These are phyloP conservation scores for Emydura subglobosa DNA, from an alignment of 2,113 vertebrate genomes.

Conservation along the genomic window DNA sequence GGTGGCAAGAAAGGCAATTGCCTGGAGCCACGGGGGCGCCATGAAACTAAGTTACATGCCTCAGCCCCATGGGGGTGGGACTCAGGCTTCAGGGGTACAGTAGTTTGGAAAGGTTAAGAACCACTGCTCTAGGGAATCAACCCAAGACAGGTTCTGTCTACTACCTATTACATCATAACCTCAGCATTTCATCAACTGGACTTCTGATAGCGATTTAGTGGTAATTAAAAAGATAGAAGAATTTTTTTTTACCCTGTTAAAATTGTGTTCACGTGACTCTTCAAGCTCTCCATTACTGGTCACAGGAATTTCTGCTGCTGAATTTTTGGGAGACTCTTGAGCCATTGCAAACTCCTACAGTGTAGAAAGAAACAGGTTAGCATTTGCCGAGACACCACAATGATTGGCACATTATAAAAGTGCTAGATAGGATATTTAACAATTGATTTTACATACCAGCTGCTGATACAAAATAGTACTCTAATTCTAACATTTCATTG, in stretches of 20 bases:
- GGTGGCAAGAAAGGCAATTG: too few relatives aligned
- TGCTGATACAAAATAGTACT: neutral
- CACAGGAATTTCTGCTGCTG: slow-evolving; percentile 95
- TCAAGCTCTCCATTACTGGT: slow-evolving; percentile 95
- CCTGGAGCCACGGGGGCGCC: too few relatives aligned
- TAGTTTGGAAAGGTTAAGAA: neutral
- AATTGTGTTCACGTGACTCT: slow-evolving; percentile 83
- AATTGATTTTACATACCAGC: neutral
- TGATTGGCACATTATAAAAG: neutral
- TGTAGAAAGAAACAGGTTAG: slow-evolving; percentile 21
- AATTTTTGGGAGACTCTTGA: slow-evolving; percentile 89
- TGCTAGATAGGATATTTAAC: neutral
- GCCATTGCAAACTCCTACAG: slow-evolving; percentile 87
- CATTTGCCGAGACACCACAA: neutral
- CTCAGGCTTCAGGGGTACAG: too few relatives aligned
- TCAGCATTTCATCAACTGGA: neutral
- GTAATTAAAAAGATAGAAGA: neutral
- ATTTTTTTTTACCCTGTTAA: slow-evolving; percentile 84
- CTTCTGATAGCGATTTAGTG: fast-evolving
- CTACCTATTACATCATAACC: neutral
- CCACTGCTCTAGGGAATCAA: slow-evolving; percentile 2
- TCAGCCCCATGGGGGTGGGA: too few relatives aligned
- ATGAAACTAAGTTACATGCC: too few relatives aligned
- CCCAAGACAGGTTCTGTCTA: neutral
- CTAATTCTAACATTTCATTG: neutral